phyloP scores from a whole-genome alignment of 92 coral and sea anemone species.

The Micromussa lordhowensis region DNA sequence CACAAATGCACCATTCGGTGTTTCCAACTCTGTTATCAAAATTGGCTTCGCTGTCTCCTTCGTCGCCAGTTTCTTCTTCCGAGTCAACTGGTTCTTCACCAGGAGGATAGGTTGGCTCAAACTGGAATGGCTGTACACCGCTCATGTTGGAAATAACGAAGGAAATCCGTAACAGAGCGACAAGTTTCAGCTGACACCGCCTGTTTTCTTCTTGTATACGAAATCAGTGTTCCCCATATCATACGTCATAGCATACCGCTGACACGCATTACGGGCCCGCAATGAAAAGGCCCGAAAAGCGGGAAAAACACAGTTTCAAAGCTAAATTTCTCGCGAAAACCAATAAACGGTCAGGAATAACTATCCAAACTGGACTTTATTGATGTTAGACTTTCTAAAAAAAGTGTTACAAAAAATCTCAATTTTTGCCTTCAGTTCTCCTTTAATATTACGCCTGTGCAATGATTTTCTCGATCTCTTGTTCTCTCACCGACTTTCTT shows the following conservation, averaged over 20 bases:
- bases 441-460: neutral
- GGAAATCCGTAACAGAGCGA: neutral
- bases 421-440: no score
- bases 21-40: neutral
- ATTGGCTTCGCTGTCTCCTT: neutral
- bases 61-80: constrained; percentile 14
- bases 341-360: neutral
- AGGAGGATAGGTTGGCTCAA: constrained; percentile 22
- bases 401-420: neutral
- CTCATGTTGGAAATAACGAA: neutral
- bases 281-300: neutral
- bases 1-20: constrained; percentile 26
- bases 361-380: neutral
- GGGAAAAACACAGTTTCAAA: neutral
- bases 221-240: neutral
- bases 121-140: constrained; percentile 17
- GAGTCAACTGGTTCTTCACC: constrained; percentile 13
- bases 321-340: neutral
- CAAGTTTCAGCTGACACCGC: neutral
- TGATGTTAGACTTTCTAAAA: neutral
- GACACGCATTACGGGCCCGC: constrained; percentile 4
- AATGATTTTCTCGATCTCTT: constrained; percentile 21
- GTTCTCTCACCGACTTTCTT: constrained; percentile 1
- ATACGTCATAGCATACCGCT: constrained; percentile 20
- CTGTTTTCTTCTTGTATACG: neutral